These are phyloP conservation scores for Drosophila teissieri DNA, from an alignment of 1,140 invertebrate species.

Conservation along the genomic window DNA sequence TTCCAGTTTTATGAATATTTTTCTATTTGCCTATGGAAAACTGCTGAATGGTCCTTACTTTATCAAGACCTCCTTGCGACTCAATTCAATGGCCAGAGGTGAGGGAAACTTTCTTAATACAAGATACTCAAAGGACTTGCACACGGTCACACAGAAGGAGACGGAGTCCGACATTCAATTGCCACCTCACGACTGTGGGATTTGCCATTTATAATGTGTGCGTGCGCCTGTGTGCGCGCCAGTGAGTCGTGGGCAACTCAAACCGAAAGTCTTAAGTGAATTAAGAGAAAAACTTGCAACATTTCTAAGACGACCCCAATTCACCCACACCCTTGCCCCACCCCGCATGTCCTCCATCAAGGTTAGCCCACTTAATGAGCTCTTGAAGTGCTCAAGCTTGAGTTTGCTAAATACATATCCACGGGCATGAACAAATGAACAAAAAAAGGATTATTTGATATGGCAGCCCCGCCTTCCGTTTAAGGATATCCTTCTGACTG, in stretches of 20 bases:
- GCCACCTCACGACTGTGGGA: slow-evolving; percentile 34
- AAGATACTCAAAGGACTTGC: slow-evolving; percentile 69
- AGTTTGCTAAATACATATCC: slow-evolving; percentile 61
- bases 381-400: slow-evolving; percentile 60
- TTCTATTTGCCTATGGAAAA: slow-evolving; percentile 79
- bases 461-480: slow-evolving; percentile 39
- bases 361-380: slow-evolving; percentile 74
- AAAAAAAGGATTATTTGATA: slow-evolving; percentile 77
- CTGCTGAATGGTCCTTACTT: slow-evolving; percentile 57
- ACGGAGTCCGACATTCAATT: slow-evolving; percentile 49
- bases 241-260: slow-evolving; percentile 44
- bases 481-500: slow-evolving; percentile 53
- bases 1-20: slow-evolving; percentile 79
- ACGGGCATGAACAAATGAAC: slow-evolving; percentile 21
- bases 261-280: slow-evolving; percentile 79
- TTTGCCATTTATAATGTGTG: slow-evolving; percentile 63
- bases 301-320: slow-evolving; percentile 59
- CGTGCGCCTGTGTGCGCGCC: slow-evolving; percentile 21
- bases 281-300: slow-evolving; percentile 78
- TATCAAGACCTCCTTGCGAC: slow-evolving; percentile 31
- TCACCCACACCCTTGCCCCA: not conserved
- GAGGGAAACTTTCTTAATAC: slow-evolving; percentile 73
- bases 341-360: slow-evolving; percentile 39
- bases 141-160: slow-evolving; percentile 2
- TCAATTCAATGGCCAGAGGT: slow-evolving; percentile 65